Base-by-base conservation (phyloP, 1,140 invertebrate species). In the Papilio machaon region DNA sequence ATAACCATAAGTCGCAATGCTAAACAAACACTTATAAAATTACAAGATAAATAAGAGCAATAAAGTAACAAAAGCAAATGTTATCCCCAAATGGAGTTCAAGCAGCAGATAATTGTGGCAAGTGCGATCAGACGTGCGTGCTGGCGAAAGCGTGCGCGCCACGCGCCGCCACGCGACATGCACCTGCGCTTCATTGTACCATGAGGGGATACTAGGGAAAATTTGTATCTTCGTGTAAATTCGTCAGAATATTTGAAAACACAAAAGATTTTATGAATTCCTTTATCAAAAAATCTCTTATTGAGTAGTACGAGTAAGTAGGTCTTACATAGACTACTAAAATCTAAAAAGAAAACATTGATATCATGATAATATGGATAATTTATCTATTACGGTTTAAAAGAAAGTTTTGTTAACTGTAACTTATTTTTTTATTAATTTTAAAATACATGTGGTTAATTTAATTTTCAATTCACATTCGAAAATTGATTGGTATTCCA, bases 111-210 rank as follows among this genome's bases (percentile, higher is more conserved):
- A 87, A 86, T 87, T 87, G 87, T 85, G 89, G 90, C 91, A 92
- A 92, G 91, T 93, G 92, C 82, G 90, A 93, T 92, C 90, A 87
- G 82, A 84, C 84, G 83, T 38, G 81, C 19, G 49, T 38, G 70
- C 30, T 73, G 79, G 80, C 17, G 43, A 73, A n/a, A 85, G 82
- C 86, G 86, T 87, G 88, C 19, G 47, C 23, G 85, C 8, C 90
- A 84, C 87, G 86, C 84, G 86, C 83, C 9, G 52, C 46, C 86
- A 84, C 84, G 84, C 81, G 86, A 43, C 35, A 17, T 19, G 80
- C 89, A 90, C 85, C 88, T 88, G 83, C 85, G 74, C 81, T 73
- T 77, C 2, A 35, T 15, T 38, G 11, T 77, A 77, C 11, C 13
- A 35, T 35, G 23, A 70, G 64, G 64, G 64, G 64, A 70, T 70